These are phyloP conservation scores for Chydorus sphaericus DNA, from an alignment of 2,888 invertebrate genomes.

Conservation along the genomic window DNA sequence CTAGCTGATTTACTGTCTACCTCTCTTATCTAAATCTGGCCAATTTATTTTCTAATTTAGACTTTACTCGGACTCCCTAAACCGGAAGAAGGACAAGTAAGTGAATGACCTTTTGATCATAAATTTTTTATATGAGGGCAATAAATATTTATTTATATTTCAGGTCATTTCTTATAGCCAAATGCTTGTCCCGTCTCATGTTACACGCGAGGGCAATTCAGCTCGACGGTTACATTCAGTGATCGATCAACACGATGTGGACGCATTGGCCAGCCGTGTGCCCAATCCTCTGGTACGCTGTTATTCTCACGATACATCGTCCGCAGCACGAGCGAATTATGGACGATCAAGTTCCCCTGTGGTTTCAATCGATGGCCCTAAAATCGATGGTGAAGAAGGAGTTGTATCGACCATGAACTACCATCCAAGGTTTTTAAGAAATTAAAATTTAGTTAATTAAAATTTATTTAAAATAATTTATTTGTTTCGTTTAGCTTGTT, in stretches of 20 bases:
- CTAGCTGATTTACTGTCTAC: no score
- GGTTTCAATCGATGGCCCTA: not conserved
- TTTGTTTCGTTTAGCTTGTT: slow-evolving; percentile 55
- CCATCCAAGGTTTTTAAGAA: no score
- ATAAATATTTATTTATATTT: slow-evolving; percentile 19
- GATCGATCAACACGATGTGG: not conserved
- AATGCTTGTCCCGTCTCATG: slow-evolving; percentile 58
- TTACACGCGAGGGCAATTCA: slow-evolving; percentile 31
- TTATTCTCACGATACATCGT: slow-evolving; percentile 4
- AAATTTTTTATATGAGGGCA: not conserved
- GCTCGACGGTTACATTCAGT: not conserved
- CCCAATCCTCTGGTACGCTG: not conserved
- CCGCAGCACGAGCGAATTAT: slow-evolving; percentile 2
- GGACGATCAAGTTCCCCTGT: slow-evolving; percentile 2
- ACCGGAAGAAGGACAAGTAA: slow-evolving; percentile 56
- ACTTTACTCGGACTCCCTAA: slow-evolving; percentile 61
- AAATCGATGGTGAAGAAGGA: slow-evolving; percentile 7
- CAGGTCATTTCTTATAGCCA: slow-evolving; percentile 80
- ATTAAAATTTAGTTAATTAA: no score
- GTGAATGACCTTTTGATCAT: slow-evolving; percentile 17
- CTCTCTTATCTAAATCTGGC: no score
- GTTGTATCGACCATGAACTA: not conserved
- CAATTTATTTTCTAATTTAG: no score
- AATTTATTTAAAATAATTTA: not conserved
- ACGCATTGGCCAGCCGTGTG: not conserved